Evolutionary conservation across 2,888 invertebrate genomes (phyloP).

Genomic region (Microchrysa polita): DNA sequence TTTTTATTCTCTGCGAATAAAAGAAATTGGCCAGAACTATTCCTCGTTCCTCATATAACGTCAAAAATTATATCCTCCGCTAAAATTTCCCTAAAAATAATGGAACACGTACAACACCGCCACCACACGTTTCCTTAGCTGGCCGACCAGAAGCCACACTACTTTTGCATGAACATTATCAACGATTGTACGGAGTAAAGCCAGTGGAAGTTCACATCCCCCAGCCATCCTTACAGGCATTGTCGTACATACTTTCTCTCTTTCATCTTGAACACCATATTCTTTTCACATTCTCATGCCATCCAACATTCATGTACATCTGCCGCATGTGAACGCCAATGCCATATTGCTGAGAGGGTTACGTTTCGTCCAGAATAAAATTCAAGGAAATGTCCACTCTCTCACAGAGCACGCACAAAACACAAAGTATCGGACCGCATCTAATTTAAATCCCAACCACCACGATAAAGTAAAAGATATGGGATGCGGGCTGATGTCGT

Average conservation of each 20-base stretch:
- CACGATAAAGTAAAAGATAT: neutral
- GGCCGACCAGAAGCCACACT: slow-evolving; percentile 17
- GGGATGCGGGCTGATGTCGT: neutral
- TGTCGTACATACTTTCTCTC: neutral
- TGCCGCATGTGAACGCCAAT: neutral
- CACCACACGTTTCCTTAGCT: neutral
- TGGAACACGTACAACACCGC: neutral
- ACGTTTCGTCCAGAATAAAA: slow-evolving; percentile 31
- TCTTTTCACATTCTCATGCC: neutral
- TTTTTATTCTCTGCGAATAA: too few species aligned
- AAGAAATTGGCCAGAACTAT: too few species aligned
- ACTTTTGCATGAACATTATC: slow-evolving; percentile 42
- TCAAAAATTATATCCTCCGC: too few species aligned
- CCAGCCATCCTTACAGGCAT: neutral
- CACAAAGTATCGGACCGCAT: slow-evolving; percentile 40
- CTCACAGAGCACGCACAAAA: slow-evolving; percentile 41
- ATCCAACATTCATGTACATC: neutral
- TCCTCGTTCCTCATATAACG: too few species aligned
- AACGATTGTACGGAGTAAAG: neutral
- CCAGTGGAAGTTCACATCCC: neutral
- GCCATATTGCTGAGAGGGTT: slow-evolving; percentile 11
- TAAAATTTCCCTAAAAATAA: neutral
- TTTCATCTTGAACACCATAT: neutral
- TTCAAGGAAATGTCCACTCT: slow-evolving; percentile 48
- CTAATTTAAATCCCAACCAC: slow-evolving; percentile 48